Base-by-base conservation (phyloP, 2,113 vertebrate species). In the Coptodon bakossiorum region DNA sequence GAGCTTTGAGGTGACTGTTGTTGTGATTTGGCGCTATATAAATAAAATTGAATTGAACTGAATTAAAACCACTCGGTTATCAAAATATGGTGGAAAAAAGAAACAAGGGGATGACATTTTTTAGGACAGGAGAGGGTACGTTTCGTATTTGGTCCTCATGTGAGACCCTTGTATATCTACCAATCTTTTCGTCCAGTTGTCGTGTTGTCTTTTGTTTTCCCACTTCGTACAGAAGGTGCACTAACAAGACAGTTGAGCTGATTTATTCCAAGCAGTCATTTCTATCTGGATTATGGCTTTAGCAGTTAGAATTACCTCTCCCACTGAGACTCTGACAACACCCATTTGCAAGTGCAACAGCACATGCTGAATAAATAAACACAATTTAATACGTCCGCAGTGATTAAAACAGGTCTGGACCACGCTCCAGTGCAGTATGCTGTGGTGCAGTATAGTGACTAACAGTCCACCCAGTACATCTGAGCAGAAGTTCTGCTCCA, bases 341-440 rank as follows among this genome's bases (percentile, higher is more conserved):
- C 27, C 45, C 73, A 52, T 52, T 78, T 52, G 73, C 45, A 52
- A 52, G 16, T 19, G 6, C 45, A 78, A 52, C 27, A n/a, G 27
- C 73, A 52, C 27, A 78, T 13, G 45, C 27, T 78, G 73, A 78
- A 78, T 52, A 52, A 78, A 34, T 52, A 52, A 78, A 78, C 27
- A 52, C 73, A 48, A 78, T 34, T 78, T 78, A 78, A 78, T 78
- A 50, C 4, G 16, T 78, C 43, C 3, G 43, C 43, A 50, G 24
- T 78, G 71, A 78, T 50, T 78, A 78, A 50, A 31, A 48, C 24
- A 31, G 71, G 43, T 0, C 24, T 31, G 45, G 71, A 76, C 71
- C 16, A 0, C 2, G 16, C 71, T 48, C 71, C 43, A 17, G 9
- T 76, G 40, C 24, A 76, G 71, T 0, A 29, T 5, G 43, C 16